phyloP scores from a whole-genome alignment of 2,888 invertebrate genomes.

The Ptychoptera contaminata region DNA sequence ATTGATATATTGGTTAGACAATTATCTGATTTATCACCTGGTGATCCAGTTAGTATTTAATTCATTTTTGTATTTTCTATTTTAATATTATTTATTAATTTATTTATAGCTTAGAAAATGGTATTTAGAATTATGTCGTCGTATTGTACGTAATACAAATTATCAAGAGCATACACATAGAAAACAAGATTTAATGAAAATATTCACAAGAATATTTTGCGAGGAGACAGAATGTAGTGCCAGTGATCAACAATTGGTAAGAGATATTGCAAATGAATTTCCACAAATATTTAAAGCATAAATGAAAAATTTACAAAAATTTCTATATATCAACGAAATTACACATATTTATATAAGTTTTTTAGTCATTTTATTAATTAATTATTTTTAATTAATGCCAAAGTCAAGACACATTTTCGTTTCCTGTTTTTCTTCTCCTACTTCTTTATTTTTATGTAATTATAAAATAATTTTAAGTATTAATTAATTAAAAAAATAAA shows the following conservation, averaged over 20 bases:
- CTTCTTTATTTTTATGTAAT: too few species aligned
- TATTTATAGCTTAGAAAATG: constrained; percentile 50
- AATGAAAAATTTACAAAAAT: constrained; percentile 8
- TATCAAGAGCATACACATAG: constrained; percentile 68
- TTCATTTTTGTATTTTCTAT: constrained; percentile 5
- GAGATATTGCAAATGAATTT: constrained; percentile 73
- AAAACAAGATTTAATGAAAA: constrained; percentile 64
- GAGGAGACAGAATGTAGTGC: constrained; percentile 62
- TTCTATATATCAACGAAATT: too few species aligned
- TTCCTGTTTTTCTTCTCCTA: too few species aligned
- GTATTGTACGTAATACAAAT: constrained; percentile 66
- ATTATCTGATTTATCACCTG: constrained; percentile 75
- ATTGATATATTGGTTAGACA: constrained; percentile 87
- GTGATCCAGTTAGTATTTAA: constrained; percentile 52
- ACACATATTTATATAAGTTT: too few species aligned
- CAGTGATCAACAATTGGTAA: constrained; percentile 59
- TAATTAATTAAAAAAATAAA: too few species aligned
- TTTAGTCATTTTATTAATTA: too few species aligned
- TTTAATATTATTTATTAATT: constrained; percentile 8
- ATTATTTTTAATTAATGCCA: too few species aligned
- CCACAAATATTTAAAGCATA: constrained; percentile 58
- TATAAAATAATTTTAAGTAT: too few species aligned
- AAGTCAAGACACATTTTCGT: too few species aligned
- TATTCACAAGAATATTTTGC: constrained; percentile 74
- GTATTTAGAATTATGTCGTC: constrained; percentile 63